Base-by-base conservation (phyloP, 2,888 invertebrate species). In the Agonopterix subpropinquella region DNA sequence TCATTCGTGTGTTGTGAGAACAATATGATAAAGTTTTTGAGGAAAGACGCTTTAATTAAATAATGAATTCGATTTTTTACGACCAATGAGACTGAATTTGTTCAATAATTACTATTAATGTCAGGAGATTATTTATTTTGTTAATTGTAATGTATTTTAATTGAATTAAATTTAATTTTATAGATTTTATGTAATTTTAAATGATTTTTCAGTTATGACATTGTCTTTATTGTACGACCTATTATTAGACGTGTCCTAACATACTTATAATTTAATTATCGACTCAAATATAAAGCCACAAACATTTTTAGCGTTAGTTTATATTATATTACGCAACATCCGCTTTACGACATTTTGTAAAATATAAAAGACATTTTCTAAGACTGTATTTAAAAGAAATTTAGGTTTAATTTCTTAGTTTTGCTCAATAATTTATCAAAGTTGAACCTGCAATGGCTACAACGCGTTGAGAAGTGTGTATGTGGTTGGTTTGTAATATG, bases 51-150 rank as follows among this genome's bases (percentile, higher is more conserved):
- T 67, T 58, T 60, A 66, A 65, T 28, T 47, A 37, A 62, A 62
- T 67, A 65, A 64, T 64, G 71, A 73, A 72, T 70, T 68, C 59
- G 58, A 68, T 77, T 74, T 74, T 80, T 83, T 77, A 73, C 75
- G 72, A 80, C 77, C 73, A 77, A 87, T 86, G 84, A 88, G 87
- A 88, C 87, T 88, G 87, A 88, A 85, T 86, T 86, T 82, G 80
- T 85, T 83, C 80, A 79, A 73, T 65, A 66, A 70, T 77, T 76
- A 76, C 67, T 64, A 61, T 52, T 49, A 59, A 61, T 69, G 64
- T 73, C 69, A 62, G 67, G 75, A 78, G 77, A 81, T 83, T 84
- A 85, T 87, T 83, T 82, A 79, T 81, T 77, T 70, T 75, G 63
- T 72, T 65, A 61, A 58, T 57, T 59, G 52, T 55, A 55, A 50